These are phyloP conservation scores for Xylocampa areola DNA, from an alignment of 2,888 invertebrate genomes.

Conservation along the genomic window DNA sequence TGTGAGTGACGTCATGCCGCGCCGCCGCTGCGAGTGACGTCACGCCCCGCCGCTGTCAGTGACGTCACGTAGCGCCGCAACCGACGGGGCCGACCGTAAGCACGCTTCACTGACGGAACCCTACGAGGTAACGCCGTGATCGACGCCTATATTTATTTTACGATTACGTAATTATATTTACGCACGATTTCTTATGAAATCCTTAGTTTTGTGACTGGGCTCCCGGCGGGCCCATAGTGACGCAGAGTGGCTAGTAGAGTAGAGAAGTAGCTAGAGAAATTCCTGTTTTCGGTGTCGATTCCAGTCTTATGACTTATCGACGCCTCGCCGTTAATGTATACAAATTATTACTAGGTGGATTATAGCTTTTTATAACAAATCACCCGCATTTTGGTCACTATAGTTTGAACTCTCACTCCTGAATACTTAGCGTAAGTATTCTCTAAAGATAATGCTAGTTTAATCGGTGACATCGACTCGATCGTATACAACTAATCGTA, in stretches of 20 bases:
- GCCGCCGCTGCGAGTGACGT: constrained; percentile 16
- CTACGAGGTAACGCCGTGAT: not conserved
- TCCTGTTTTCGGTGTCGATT: constrained; percentile 37
- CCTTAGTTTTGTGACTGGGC: constrained; percentile 54
- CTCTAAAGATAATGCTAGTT: constrained; percentile 51
- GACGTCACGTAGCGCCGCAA: constrained; percentile 5
- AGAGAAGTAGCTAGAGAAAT: constrained; percentile 63
- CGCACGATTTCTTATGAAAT: constrained; percentile 46
- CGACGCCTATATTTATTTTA: constrained; percentile 13
- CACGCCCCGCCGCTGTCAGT: constrained; percentile 10
- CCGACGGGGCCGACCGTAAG: constrained; percentile 7
- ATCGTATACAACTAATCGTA: constrained; percentile 64
- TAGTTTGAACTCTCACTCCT: constrained; percentile 47
- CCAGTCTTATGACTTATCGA: constrained; percentile 20
- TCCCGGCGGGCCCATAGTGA: constrained; percentile 62
- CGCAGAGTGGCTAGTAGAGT: too few relatives aligned
- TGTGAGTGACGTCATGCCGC: too few relatives aligned
- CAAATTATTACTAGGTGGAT: constrained; percentile 50
- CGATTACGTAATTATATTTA: constrained; percentile 35
- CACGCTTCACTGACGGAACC: constrained; percentile 32
- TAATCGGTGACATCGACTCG: constrained; percentile 75
- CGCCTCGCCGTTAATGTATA: constrained; percentile 37
- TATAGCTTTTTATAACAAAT: constrained; percentile 56
- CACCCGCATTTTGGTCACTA: constrained; percentile 62
- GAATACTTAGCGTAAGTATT: constrained; percentile 57